phyloP scores from a whole-genome alignment of 2,888 invertebrate genomes.

The Melolontha melolontha region DNA sequence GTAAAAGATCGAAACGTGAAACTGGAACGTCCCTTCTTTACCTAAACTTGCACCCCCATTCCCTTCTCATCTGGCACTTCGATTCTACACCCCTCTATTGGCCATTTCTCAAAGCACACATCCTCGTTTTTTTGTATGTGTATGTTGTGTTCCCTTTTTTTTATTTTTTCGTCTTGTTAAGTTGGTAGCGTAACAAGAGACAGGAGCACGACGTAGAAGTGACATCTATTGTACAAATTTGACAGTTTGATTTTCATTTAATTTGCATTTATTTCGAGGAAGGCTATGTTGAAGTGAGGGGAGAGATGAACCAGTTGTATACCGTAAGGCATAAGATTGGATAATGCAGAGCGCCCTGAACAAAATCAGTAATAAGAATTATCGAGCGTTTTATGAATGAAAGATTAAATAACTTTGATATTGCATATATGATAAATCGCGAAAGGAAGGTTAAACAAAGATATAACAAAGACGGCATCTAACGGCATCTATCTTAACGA shows the following conservation, averaged over 20 bases:
- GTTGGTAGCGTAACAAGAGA: constrained; percentile 1
- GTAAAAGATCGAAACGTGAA: constrained; percentile 16
- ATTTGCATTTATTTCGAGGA: constrained; percentile 17
- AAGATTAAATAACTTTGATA: too few relatives aligned
- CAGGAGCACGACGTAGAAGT: constrained; percentile 40
- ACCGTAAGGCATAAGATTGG: too few relatives aligned
- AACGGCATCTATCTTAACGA: too few relatives aligned
- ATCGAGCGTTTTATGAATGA: too few relatives aligned
- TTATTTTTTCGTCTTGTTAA: too few relatives aligned
- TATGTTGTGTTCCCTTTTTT: not conserved
- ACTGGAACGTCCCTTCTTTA: constrained; percentile 4
- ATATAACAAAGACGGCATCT: too few relatives aligned
- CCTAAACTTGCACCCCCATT: not conserved
- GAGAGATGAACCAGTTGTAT: not conserved
- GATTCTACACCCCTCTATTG: too few relatives aligned
- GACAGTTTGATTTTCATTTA: constrained; percentile 48
- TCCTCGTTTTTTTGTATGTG: not conserved
- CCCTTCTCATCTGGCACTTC: not conserved
- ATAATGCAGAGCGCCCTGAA: too few relatives aligned
- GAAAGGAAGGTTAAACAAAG: too few relatives aligned
- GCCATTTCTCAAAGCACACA: not conserved
- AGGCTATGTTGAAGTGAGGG: not conserved
- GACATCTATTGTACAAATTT: constrained; percentile 44
- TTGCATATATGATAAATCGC: too few relatives aligned
- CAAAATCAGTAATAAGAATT: too few relatives aligned